Evolutionary conservation across 2,113 vertebrate species (phyloP), one percentile per base, ranked within the genome.

Genomic region (Hippocampus comes): DNA sequence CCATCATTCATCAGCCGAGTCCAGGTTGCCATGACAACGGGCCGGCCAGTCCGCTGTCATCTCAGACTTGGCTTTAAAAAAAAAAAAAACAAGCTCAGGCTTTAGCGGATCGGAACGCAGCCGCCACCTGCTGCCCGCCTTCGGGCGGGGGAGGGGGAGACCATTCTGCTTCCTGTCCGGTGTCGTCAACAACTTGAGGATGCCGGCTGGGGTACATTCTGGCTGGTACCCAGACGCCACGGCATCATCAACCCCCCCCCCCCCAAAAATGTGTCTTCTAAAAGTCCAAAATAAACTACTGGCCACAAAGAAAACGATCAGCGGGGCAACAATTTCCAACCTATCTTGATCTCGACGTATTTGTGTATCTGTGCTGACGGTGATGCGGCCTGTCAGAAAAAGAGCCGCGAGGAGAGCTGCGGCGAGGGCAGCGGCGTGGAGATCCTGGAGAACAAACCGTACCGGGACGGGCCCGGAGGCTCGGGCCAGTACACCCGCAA

Each of bases 401-500:
- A 98, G 90, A 98, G 97, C 90, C 84, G 95, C 12, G 95, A 98
- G 49, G 97, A 98, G 91, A 98, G 95, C 2, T 94, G 93, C 0
- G 96, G 96, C 0, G 96, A 98, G 87, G 96, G 96, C 91, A 98
- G 95, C 0, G 97, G 97, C 0, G 97, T 98, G 77, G 97, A 98
- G 92, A 98, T 98, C 90, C 91, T 97, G 90, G 96, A 98, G 89
- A 98, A 98, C 89, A 92, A 94, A 76, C 97, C 97, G 0, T 98
- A 98, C 78, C 93, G 91, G 2, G 95, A 98, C 0, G 97, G 97
- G 0, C 97, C 96, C 0, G 97, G 96, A 0, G 96, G 97, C 75
- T 92, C 92, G 0, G 97, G 97, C 30, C 97, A 98, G 89, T 98
- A 97, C 88, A 98, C 97, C 0, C 96, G 94, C 89, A 98, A 98